phyloP scores from a whole-genome alignment of 2,888 invertebrate genomes.

The Chirona hameri region DNA sequence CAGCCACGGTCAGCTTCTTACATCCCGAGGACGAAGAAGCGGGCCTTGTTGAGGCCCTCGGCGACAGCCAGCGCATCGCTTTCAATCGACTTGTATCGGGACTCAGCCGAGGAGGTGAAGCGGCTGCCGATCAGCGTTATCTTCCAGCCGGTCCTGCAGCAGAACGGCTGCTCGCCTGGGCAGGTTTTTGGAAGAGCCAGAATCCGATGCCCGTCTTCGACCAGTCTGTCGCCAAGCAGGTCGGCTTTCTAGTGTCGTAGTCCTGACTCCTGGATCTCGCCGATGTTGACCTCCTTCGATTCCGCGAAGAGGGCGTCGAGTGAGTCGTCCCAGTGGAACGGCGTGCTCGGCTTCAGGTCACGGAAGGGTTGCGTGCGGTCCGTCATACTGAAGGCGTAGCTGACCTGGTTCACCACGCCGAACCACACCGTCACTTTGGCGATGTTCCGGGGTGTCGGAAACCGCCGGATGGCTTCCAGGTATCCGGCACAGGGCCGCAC shows the following conservation, averaged over 20 bases:
- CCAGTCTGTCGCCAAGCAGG: slow-evolving; percentile 34
- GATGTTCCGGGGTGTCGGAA: too few relatives aligned
- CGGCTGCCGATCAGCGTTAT: slow-evolving; percentile 5
- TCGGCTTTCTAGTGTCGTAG: slow-evolving; percentile 30
- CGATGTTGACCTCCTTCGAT: slow-evolving; percentile 4
- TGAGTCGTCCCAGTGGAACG: too few relatives aligned
- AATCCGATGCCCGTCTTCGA: slow-evolving; percentile 30
- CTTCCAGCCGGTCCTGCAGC: slow-evolving; percentile 32
- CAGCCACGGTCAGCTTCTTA: slow-evolving; percentile 30
- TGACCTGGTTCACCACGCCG: too few relatives aligned
- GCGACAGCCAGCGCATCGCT: slow-evolving; percentile 34
- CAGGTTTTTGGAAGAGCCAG: slow-evolving; percentile 34
- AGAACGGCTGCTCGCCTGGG: slow-evolving; percentile 23
- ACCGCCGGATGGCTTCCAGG: too few relatives aligned
- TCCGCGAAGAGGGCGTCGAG: too few relatives aligned
- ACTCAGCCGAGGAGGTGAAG: neutral
- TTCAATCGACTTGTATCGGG: slow-evolving; percentile 30
- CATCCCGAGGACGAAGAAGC: slow-evolving; percentile 33
- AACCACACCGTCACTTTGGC: too few relatives aligned
- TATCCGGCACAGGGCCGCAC: too few relatives aligned
- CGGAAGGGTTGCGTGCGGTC: too few relatives aligned
- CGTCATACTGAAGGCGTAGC: too few relatives aligned
- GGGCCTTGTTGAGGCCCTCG: slow-evolving; percentile 22
- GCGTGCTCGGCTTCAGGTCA: too few relatives aligned
- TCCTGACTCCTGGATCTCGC: slow-evolving; percentile 8